Conservation (phyloP, 2,888 invertebrate genomes). For the Elegia similella region DNA sequence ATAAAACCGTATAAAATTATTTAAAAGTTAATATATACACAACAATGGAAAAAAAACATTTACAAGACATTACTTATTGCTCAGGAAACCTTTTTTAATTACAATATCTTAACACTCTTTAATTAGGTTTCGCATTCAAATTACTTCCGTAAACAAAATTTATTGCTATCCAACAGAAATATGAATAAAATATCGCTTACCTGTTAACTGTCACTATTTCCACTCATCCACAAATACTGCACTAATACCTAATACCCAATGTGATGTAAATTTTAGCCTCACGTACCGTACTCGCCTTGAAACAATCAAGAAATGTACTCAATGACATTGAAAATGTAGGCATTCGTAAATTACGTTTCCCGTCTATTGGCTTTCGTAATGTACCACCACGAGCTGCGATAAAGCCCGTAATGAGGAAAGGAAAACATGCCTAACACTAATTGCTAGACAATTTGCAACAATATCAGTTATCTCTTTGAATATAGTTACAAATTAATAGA, state of each 20-base stretch:
- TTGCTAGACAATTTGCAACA: constrained; percentile 6
- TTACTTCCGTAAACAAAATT: background rate
- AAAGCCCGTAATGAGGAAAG: constrained; percentile 1
- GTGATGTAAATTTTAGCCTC: constrained; percentile 14
- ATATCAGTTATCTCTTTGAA: constrained; percentile 2
- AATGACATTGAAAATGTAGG: constrained; percentile 12
- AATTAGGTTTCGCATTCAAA: no score
- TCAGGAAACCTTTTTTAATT: no score
- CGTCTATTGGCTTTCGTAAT: background rate
- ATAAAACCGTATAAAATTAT: no score
- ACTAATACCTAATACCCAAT: constrained; percentile 4
- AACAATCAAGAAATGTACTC: constrained; percentile 10
- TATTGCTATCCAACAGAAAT: background rate
- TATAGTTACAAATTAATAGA: constrained; percentile 1
- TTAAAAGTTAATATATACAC: no score
- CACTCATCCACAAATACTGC: constrained; percentile 4
- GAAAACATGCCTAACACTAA: background rate
- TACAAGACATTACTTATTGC: no score
- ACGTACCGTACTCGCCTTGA: constrained; percentile 11
- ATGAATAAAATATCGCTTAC: background rate
- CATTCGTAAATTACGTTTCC: constrained; percentile 8
- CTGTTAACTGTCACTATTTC: background rate
- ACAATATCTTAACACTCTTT: no score
- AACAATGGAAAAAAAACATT: no score
- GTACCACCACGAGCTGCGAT: background rate